These are phyloP conservation scores for Harpagoxenus sublaevis DNA, from an alignment of 2,888 invertebrate genomes.

Conservation along the genomic window DNA sequence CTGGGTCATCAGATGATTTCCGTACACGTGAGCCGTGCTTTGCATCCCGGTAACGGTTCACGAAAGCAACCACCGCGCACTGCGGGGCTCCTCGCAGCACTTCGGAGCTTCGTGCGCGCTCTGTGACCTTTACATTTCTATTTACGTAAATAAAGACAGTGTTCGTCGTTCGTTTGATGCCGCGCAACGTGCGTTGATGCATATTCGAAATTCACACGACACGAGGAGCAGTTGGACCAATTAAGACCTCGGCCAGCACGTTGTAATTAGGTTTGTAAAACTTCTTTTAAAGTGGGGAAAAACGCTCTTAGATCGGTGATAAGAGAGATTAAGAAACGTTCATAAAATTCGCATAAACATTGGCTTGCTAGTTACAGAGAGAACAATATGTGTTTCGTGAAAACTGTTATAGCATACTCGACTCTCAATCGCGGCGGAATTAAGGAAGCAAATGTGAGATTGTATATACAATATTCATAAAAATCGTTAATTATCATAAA, in stretches of 20 bases:
- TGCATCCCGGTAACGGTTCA: conserved; percentile 69
- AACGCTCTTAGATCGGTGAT: background rate
- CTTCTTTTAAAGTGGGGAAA: background rate
- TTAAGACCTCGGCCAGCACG: background rate
- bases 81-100: background rate
- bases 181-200: background rate
- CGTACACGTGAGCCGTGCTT: conserved; percentile 64
- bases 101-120: background rate
- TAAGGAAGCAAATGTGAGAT: background rate
- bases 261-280: background rate
- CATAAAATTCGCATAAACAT: background rate
- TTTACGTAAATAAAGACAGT: conserved; percentile 67
- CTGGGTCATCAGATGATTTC: conserved; percentile 62
- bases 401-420: background rate
- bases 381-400: too few species aligned
- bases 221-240: background rate
- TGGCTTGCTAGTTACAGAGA: background rate
- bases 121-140: conserved; percentile 47
- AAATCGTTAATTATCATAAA: background rate
- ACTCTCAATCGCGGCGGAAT: background rate
- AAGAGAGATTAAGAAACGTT: background rate
- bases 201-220: conserved; percentile 7
- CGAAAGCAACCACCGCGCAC: conserved; percentile 31
- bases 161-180: background rate
- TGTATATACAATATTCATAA: background rate